Evolutionary conservation across 1,140 invertebrate species (phyloP), one percentile per base, ranked within the genome.

Genomic region (Heliothis virescens): DNA sequence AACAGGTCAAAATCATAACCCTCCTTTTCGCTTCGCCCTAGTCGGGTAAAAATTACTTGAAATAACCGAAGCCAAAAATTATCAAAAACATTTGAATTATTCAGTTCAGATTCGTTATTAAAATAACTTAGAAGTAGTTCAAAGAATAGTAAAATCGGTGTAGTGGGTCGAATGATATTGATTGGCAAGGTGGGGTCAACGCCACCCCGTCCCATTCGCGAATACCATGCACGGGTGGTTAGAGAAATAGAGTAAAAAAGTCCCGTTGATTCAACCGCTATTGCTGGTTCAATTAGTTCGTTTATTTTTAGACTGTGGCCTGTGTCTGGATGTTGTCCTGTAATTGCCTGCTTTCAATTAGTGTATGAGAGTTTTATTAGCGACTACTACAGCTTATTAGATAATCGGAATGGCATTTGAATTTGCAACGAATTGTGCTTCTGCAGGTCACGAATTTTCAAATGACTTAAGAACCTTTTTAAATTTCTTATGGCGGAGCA

Each of bases 161-260:
- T 79, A 79, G 80, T 79, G 47, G 77, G 63, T 55, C 79, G 75
- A 65, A 65, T 71, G 67, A n/a, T 89, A 89, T 89, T 86, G 86
- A 89, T 89, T 89, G 85, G 82, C 80, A 80, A 79, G 48, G 48
- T 80, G 81, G 53, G 85, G 85, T 86, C 85, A 81, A 79, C 79
- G 83, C 53, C 84, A 84, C 81, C 79, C 81, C 62, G 72, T 21
- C 71, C 79, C 78, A 74, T 82, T 84, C 85, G 87, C 85, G 78
- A 86, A 89, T 82, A 87, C 57, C 78, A 81, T 86, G 75, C 84
- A 84, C 79, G 83, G 73, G 34, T 60, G 76, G 80, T 52, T 57
- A 85, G 79, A 82, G 71, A 82, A 81, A 80, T 83, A 63, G 75
- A 87, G 78, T 73, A 67, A 79, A 81, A 81, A 53, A 50, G 10